Evolutionary conservation across 1,140 invertebrate species (phyloP), one percentile per base, ranked within the genome.

Genomic region (Papilio dardanus): DNA sequence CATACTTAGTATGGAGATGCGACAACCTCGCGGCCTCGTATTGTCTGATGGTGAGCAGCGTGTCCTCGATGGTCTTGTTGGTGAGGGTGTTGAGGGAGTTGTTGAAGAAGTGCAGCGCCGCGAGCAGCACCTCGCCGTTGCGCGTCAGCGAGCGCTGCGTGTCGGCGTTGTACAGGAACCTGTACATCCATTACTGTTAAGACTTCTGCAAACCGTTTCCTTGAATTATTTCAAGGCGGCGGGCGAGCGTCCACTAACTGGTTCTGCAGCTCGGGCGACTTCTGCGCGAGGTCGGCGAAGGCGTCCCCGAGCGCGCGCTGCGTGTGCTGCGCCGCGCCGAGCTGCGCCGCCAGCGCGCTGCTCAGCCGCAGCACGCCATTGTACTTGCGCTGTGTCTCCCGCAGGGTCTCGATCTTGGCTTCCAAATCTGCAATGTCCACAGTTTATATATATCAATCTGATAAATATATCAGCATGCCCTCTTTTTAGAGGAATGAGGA

Each of bases 1-100:
- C 10, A 46, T 10, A 46, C 3, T 37, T 24, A 10, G 24, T 58
- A 58, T 0, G 50, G 50, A 2, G 42, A 19, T 37, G 40, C n/a
- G 35, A 50, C 37, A 1, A 71, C 97, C 97, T 96, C 65, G 98
- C 97, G 65, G 96, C 96, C 94, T 99, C 98, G 93, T 99, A 99
- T 88, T 98, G 97, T 86, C 97, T 95, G 81, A 99, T 96, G 69
- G 98, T 99, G 74, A 98, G 95, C 81, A 99, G 94, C 1, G 98
- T 99, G 90, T 99, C 98, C 93, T 99, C 98, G 88, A 99, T 99
- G 31, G 98, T 99, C 94, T 99, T 99, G 93, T 98, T 97, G 92
- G 98, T 98, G 81, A 99, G 94, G 42, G 99, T 99, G 92, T 98
- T 98, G 12, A 99, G 96, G 62, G 98, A 98, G 67, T 97, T 98